Conservation (phyloP, 2,797 vertebrate species). For the Aplochiton taeniatus region DNA sequence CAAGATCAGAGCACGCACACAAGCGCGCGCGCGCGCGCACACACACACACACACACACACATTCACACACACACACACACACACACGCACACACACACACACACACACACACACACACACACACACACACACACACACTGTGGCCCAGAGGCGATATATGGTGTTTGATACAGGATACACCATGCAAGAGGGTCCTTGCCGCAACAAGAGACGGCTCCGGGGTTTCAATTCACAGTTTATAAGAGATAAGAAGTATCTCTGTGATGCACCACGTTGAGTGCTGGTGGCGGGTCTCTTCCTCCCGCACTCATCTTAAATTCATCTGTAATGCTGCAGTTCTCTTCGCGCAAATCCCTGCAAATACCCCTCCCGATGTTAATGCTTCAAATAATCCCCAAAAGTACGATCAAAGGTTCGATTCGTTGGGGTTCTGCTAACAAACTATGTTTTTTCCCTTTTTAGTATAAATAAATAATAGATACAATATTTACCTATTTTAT, state of each 20-base stretch:
- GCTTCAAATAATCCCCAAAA: no score
- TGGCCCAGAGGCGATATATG: slow-evolving; percentile 31
- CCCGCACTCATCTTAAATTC: slow-evolving; percentile 29
- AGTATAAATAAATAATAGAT: no score
- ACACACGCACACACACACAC: slow-evolving; percentile 41
- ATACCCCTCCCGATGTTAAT: no score
- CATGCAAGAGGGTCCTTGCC: slow-evolving; percentile 25
- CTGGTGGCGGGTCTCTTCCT: slow-evolving; percentile 35
- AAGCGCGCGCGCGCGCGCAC: neutral
- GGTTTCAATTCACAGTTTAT: slow-evolving; percentile 42
- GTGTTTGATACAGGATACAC: slow-evolving; percentile 28
- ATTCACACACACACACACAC: neutral
- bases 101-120: slow-evolving; percentile 19
- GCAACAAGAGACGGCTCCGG: slow-evolving; percentile 41
- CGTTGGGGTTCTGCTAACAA: no score
- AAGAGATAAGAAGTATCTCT: slow-evolving; percentile 33
- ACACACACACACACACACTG: slow-evolving; percentile 12
- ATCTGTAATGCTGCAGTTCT: slow-evolving; percentile 12
- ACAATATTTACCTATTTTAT: no score
- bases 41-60: no score
- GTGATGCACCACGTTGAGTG: slow-evolving; percentile 45
- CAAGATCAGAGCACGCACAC: slow-evolving; percentile 44
- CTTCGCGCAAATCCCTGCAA: no score
- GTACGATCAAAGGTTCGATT: no score
- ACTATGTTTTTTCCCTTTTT: no score